These are phyloP conservation scores for Melinaea marsaeus DNA, from an alignment of 2,888 invertebrate genomes.

Conservation along the genomic window DNA sequence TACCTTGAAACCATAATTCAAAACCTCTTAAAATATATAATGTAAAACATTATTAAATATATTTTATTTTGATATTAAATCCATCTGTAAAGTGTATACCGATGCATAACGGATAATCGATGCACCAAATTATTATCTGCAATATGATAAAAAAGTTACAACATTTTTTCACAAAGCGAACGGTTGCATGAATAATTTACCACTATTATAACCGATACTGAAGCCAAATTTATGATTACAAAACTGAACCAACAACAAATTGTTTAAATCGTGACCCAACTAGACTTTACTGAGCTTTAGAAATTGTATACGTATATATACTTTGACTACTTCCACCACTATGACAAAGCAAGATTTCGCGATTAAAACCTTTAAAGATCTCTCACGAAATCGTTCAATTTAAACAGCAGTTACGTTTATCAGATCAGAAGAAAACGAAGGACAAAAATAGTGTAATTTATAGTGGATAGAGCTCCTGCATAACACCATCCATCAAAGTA, in stretches of 20 bases:
- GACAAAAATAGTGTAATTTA: constrained; percentile 41
- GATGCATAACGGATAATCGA: constrained; percentile 9
- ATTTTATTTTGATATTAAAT: too few species aligned
- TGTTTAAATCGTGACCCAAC: constrained; percentile 32
- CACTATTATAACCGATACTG: constrained; percentile 46
- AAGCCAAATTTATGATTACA: constrained; percentile 36
- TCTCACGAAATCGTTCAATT: constrained; percentile 50
- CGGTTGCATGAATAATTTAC: constrained; percentile 57
- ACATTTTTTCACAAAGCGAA: constrained; percentile 43
- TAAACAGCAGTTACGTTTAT: constrained; percentile 41
- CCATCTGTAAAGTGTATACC: not conserved
- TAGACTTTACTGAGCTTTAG: constrained; percentile 6
- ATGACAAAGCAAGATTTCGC: constrained; percentile 35
- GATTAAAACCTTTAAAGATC: constrained; percentile 55
- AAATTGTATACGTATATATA: not conserved
- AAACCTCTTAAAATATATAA: too few species aligned
- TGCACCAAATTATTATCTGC: constrained; percentile 47
- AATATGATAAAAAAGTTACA: constrained; percentile 48
- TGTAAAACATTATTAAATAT: too few species aligned
- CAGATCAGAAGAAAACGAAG: constrained; percentile 43
- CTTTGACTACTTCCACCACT: not conserved
- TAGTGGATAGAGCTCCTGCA: constrained; percentile 21
- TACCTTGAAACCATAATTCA: too few species aligned
- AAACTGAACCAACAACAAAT: constrained; percentile 22
- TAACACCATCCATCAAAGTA: constrained; percentile 28